phyloP scores from a whole-genome alignment of 1,140 invertebrate genomes.

The Bilobella aurantiaca region DNA sequence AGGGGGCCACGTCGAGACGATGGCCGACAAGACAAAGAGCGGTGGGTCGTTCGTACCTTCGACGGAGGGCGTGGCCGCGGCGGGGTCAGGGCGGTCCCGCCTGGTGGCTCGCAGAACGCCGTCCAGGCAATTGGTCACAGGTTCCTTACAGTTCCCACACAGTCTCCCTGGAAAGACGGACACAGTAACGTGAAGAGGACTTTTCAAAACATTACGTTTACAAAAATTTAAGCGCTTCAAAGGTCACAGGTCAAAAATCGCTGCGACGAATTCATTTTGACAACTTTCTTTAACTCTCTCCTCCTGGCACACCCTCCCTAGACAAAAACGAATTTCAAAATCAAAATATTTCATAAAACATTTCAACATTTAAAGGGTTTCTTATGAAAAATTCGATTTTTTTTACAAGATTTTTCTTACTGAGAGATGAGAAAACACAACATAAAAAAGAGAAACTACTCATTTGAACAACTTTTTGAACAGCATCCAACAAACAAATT shows the following conservation, averaged over 20 bases:
- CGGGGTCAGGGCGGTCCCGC: slow-evolving; percentile 17
- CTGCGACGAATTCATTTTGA: no score
- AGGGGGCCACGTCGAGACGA: neutral
- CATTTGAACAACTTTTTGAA: no score
- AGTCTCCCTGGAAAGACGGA: slow-evolving; percentile 21
- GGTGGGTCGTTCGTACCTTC: slow-evolving; percentile 24
- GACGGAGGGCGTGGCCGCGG: slow-evolving; percentile 24
- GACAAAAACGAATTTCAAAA: no score
- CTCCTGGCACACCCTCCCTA: no score
- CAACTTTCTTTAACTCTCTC: no score
- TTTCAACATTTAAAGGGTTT: no score
- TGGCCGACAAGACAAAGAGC: neutral
- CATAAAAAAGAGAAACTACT: no score
- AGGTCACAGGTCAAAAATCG: neutral
- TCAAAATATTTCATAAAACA: no score
- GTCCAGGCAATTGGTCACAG: slow-evolving; percentile 28
- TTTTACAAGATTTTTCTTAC: no score
- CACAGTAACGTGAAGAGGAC: neutral
- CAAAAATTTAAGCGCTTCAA: neutral
- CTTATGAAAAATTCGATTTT: no score
- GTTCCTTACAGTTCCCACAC: slow-evolving; percentile 29
- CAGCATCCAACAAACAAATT: no score
- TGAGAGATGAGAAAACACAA: no score
- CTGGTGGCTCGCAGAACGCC: slow-evolving; percentile 25
- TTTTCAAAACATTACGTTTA: neutral